phyloP scores from a whole-genome alignment of 2,888 invertebrate species.

The Gandaritis pyraliata region DNA sequence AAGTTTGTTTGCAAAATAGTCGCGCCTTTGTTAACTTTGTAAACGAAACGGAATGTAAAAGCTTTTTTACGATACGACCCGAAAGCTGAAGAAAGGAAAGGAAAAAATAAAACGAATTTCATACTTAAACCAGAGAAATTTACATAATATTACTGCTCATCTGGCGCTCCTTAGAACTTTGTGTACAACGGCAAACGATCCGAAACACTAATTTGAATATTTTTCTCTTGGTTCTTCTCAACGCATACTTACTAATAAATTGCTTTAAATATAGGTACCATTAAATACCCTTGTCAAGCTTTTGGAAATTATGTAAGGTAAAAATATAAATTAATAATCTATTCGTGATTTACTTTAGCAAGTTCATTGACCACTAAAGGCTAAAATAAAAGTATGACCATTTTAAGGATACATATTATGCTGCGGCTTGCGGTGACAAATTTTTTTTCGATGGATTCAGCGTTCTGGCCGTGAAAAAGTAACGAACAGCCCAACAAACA shows the following conservation, averaged over 20 bases:
- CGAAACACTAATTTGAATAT: slow-evolving; percentile 63
- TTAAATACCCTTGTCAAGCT: not conserved
- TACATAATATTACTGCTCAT: slow-evolving; percentile 78
- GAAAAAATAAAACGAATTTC: slow-evolving; percentile 71
- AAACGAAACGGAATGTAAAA: slow-evolving; percentile 71
- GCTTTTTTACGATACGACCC: slow-evolving; percentile 70
- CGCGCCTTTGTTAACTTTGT: slow-evolving; percentile 71
- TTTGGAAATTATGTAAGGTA: slow-evolving; percentile 50
- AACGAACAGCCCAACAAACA: no score
- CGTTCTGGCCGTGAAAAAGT: no score
- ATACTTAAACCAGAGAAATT: slow-evolving; percentile 73
- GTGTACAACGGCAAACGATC: slow-evolving; percentile 67
- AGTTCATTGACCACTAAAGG: no score
- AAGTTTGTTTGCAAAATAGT: slow-evolving; percentile 61
- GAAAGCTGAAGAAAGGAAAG: slow-evolving; percentile 64
- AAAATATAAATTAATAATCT: no score
- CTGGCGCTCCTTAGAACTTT: slow-evolving; percentile 53
- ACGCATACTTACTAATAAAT: slow-evolving; percentile 37
- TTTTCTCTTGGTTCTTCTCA: slow-evolving; percentile 42
- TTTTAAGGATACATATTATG: no score
- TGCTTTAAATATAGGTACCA: no score
- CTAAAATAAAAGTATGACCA: no score
- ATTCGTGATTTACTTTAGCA: no score
- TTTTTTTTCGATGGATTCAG: no score
- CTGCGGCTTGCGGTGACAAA: no score